phyloP scores from a whole-genome alignment of 2,797 vertebrate genomes.

The Erethizon dorsatum region DNA sequence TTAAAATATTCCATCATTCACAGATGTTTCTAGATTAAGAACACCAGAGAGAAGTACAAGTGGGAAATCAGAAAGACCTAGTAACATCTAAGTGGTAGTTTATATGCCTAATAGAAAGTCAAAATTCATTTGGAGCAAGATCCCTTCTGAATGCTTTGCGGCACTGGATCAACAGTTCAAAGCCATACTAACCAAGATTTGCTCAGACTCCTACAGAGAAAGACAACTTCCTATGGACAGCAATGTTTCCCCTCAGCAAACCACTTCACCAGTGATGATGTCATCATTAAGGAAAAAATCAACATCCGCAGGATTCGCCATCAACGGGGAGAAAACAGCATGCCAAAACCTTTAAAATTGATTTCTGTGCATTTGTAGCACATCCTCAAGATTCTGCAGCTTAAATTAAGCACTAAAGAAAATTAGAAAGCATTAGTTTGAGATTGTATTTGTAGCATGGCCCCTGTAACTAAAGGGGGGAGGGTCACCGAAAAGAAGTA shows the following conservation, averaged over 20 bases:
- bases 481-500: conserved; percentile 59
- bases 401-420: conserved; percentile 71
- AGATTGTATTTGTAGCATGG: not conserved
- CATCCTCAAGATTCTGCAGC: conserved; percentile 2
- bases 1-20: conserved; percentile 58
- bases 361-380: conserved; percentile 65
- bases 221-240: conserved; percentile 51
- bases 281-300: conserved; percentile 70
- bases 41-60: conserved; percentile 32
- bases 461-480: not conserved
- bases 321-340: conserved; percentile 64
- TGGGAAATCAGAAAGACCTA: conserved; percentile 43
- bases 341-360: conserved; percentile 74
- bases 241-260: conserved; percentile 61
- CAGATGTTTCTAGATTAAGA: conserved; percentile 53
- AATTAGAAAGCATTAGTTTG: conserved; percentile 57
- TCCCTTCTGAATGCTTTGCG: conserved; percentile 51
- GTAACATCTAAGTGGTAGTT: conserved; percentile 52
- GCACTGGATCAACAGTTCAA: conserved; percentile 9
- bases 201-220: conserved; percentile 64
- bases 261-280: conserved; percentile 70
- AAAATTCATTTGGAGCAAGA: conserved; percentile 62
- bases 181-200: conserved; percentile 60
- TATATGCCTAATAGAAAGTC: conserved; percentile 41
- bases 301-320: conserved; percentile 71